A percentile compares a stretch with the other conserved stretches of the same genome.
Conservation (phyloP, 2,888 invertebrate genomes). For the Halocaridina rubra region DNA sequence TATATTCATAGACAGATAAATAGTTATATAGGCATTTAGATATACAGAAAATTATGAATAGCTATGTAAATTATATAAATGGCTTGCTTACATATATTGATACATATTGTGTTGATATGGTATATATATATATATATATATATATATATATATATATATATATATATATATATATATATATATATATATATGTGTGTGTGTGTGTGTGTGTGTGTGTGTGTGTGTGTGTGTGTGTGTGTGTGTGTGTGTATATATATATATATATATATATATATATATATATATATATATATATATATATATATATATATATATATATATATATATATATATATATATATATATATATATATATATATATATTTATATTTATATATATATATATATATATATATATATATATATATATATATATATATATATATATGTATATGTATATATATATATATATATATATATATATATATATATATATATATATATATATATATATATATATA, state of each 20-base stretch:
- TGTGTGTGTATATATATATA: background rate
- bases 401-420: slow-evolving; percentile 7
- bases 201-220: background rate
- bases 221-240: background rate
- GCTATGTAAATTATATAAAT: too few species aligned
- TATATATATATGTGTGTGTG: background rate
- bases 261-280: slow-evolving; percentile 11
- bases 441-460: slow-evolving; percentile 7
- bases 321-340: slow-evolving; percentile 10
- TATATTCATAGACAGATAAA: too few species aligned
- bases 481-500: background rate
- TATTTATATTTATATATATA: background rate
- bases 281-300: slow-evolving; percentile 1
- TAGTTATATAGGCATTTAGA: too few species aligned
- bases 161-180: slow-evolving; percentile 5
- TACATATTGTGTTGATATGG: background rate
- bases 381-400: slow-evolving; percentile 2
- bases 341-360: background rate
- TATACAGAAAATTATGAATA: too few species aligned
- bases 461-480: background rate
- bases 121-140: background rate
- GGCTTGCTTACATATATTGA: background rate
- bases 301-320: background rate
- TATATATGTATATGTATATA: background rate
- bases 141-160: slow-evolving; percentile 14